Percentiles rank a stretch among this genome's conserved stretches.
These are phyloP conservation scores for Alethe castanea DNA, from an alignment of 2,113 vertebrate genomes.

Conservation along the genomic window DNA sequence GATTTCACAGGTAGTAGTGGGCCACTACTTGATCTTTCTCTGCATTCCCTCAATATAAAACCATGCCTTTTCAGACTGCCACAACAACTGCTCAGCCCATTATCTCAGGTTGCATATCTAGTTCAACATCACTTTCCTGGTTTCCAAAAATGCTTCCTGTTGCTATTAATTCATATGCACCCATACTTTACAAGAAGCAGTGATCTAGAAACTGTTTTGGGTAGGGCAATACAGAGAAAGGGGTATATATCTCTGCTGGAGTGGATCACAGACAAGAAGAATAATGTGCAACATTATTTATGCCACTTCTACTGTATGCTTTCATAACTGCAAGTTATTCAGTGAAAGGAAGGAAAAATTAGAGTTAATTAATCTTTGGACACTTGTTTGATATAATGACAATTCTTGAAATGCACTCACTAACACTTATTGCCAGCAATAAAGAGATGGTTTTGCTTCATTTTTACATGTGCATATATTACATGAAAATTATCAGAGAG, in stretches of 20 bases:
- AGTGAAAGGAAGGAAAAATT: not conserved
- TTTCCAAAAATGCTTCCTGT: not conserved
- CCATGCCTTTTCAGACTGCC: not conserved
- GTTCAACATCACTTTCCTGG: not conserved
- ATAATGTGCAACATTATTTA: not conserved
- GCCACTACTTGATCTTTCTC: not conserved
- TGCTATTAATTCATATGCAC: not conserved
- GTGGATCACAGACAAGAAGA: not conserved
- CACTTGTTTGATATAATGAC: not conserved
- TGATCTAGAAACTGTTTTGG: not conserved
- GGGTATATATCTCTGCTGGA: not conserved
- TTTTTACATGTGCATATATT: not conserved
- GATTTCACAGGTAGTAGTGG: not conserved
- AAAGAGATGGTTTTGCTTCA: not conserved
- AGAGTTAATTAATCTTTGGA: not conserved
- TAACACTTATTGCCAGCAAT: not conserved
- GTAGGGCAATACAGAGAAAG: not conserved
- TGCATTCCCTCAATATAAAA: not conserved
- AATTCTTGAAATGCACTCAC: not conserved
- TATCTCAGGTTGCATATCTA: not conserved
- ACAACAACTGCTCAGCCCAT: accelerated
- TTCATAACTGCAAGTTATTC: not conserved
- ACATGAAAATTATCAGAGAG: not conserved
- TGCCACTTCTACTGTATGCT: not conserved
- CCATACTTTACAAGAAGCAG: not conserved